A percentile compares a stretch with the other conserved stretches of the same genome.
Evolutionary conservation across 2,113 vertebrate genomes (phyloP).

Genomic region (Poeciliopsis retropinna): DNA sequence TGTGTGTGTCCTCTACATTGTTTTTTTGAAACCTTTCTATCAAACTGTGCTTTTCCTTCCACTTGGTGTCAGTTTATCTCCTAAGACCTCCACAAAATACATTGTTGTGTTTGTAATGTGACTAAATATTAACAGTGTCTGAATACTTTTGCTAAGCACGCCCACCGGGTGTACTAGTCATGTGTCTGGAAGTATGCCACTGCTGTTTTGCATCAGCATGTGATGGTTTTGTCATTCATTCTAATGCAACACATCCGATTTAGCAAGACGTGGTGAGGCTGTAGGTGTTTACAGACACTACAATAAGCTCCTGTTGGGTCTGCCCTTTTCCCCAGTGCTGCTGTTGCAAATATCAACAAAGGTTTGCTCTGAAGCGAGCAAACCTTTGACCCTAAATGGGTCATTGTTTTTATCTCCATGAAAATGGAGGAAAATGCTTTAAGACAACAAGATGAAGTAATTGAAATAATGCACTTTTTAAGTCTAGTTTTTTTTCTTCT

Average conservation of each 20-base stretch:
- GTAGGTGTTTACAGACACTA: neutral
- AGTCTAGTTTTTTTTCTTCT: neutral
- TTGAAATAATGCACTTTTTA: neutral
- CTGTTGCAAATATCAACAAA: neutral
- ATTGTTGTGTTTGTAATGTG: neutral
- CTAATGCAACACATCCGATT: neutral
- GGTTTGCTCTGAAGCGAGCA: neutral
- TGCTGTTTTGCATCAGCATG: neutral
- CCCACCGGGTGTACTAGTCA: neutral
- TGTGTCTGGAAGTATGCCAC: neutral
- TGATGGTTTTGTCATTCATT: neutral
- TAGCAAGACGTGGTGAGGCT: constrained; percentile 4
- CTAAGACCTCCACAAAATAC: neutral
- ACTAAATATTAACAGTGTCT: neutral
- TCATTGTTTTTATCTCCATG: neutral
- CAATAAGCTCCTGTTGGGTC: neutral
- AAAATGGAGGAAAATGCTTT: neutral
- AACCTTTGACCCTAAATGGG: no score
- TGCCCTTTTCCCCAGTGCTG: constrained; percentile 28
- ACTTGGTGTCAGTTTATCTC: neutral
- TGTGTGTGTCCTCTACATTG: neutral
- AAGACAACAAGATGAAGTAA: neutral
- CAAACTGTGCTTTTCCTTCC: neutral
- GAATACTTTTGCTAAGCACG: no score
- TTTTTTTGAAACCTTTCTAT: no score